Base-by-base conservation (phyloP, 2,797 vertebrate genomes). In the Cossypha niveicapilla region DNA sequence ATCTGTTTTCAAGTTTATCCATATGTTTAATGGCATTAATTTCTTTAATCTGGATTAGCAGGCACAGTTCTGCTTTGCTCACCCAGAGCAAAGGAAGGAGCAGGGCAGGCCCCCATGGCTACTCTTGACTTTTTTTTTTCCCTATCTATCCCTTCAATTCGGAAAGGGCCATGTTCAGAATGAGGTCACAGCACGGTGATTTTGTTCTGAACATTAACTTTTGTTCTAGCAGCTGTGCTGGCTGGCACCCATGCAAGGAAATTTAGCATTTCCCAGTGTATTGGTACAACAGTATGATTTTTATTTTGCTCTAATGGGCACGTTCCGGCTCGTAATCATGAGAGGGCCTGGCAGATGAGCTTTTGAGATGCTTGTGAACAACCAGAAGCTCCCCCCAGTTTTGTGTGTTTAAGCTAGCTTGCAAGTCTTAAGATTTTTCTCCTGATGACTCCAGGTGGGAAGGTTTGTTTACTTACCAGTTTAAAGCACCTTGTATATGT, bases 161-260 rank as follows among this genome's bases (percentile, higher is more conserved):
- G 0, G 24, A 76, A 93, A 66, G 65, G 73, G 51, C 73, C 37
- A 53, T 22, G 62, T 34, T 94, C 45, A 57, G 37, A 77, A 91
- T 35, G 72, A 92, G 91, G 76, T 68, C 62, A 62, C 53, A 78
- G 67, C 48, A 45, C 0, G 4, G 77, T 57, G 93, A 88, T 89
- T 77, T 84, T 63, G 50, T 83, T 79, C 92, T 73, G 84, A 92
- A 86, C 44, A 8, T 86, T 94, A 95, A 89, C 72, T 92, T 80
- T 92, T 86, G 71, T 95, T 93, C 63, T 65, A 91, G 82, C 92
- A 94, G 93, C 80, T 93, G 86, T 71, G 84, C 62, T 96, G 91
- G 86, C 88, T 97, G 90, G 90, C 86, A 92, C 81, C 51, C 24
- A 30, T 79, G 92, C 61, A 84, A 88, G 88, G 83, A 96, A 89